Evolutionary conservation across 2,797 vertebrate genomes (phyloP), one percentile per base, ranked within the genome.

Genomic region (Acridotheres tristis): DNA sequence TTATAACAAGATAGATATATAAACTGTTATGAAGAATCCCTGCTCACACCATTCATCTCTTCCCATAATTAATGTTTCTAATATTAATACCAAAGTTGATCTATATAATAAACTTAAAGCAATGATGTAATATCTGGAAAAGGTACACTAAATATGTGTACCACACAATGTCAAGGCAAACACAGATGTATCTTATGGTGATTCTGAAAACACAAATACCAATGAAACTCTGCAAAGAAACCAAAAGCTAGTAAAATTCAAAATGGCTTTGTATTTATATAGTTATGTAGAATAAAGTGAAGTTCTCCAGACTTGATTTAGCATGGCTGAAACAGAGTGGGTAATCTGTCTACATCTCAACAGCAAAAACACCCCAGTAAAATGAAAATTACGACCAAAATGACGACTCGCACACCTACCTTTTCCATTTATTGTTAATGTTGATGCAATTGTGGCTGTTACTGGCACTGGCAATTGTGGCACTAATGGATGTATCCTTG

Each of bases 341-440:
- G 18, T 16, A 85, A 83, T 55, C 63, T 77, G 17, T 80, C 71
- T 67, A 74, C 55, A 84, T 47, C 18, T 69, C 15, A 82, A 79
- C 14, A 4, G 38, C 55, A 75, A 45, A 73, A 67, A 4, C 13
- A 2, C 11, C 23, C 42, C 75, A 74, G 38, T 45, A 55, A 89
- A 63, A 94, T 26, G 30, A 69, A 71, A 80, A 82, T 4, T 16
- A 45, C 53, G 51, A 82, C 34, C 42, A 69, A 62, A 53, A 16
- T 5, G 11, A 63, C 2, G 0, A 59, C 8, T 72, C 0, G 1
- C 34, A 85, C 65, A 96, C 97, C 50, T 98, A 99, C 99, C 99
- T 98, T 99, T 98, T 42, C 98, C 98, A 23, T 98, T 98, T 42
- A 99, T 97, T 2, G 98, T 98, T 88, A 98, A 97, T 85, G 98